Evolutionary conservation across 2,113 vertebrate species (phyloP), one percentile per base, ranked within the genome.

Genomic region (Equus przewalskii): DNA sequence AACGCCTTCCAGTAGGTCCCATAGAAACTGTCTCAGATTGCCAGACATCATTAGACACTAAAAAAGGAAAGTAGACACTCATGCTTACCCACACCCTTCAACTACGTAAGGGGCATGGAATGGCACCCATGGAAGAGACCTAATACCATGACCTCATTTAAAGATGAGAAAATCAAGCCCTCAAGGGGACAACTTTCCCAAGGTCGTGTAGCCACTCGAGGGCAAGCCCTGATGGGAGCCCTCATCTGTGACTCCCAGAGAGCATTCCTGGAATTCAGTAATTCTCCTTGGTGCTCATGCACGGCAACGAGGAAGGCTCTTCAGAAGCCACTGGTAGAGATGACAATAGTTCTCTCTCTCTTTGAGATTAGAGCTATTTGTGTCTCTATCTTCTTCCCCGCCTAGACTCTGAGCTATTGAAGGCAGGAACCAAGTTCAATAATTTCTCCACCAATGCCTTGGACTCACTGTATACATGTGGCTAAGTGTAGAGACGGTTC

Each of bases 131-230:
- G 56, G 58, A 73, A 92, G 56, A 3, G 22, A 69, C 69, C 88
- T 75, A 69, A 72, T 73, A 67, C 79, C 41, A 22, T 92, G 80
- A 62, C 91, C 93, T 96, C 91, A 21, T 96, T 97, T 92, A 76
- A 67, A 92, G 87, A 73, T 2, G 30, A 81, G 60, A 75, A 89
- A 44, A 62, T 24, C 0, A 19, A 83, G 81, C 51, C 16, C 81
- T 12, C 5, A 49, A 19, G 24, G 60, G 60, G 30, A 62, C 19
- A 46, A 9, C 76, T 87, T 19, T 15, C 4, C 60, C 36, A 30
- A 79, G 51, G 62, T 54, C 95, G 60, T 1, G 3, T 11, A 54
- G 15, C 12, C 6, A 19, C 6, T 24, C 1, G 22, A 79, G 15
- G 30, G 18, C 7, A 12, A 60, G 41, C 13, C 69, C 16, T 10